Base-by-base conservation (phyloP, 2,113 vertebrate genomes). In the Megaleporinus macrocephalus region DNA sequence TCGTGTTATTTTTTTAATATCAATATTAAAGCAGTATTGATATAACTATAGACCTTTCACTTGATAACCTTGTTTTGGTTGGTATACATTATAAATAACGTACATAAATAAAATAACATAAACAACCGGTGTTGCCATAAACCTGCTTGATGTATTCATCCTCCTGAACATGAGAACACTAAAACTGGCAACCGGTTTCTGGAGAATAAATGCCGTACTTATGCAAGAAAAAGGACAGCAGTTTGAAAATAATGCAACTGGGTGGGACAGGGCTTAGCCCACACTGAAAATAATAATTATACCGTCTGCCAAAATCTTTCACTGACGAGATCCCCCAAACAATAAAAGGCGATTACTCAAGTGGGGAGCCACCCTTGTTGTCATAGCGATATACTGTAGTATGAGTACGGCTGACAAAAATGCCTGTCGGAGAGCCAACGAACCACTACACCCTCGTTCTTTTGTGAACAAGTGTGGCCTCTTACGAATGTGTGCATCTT, bases 221-320 rank as follows among this genome's bases (percentile, higher is more conserved):
- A 29, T 29, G 16, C 29, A 62, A 53, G 53, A 78, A 57, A 69
- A 83, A 62, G 47, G 55, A 27, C 63, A 70, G 72, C 51, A 61
- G 81, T 77, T 72, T 26, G 26, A 36, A 41, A 82, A 59, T 59
- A 75, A 85, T 65, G 53, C 74, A 78, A 47, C 27, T 63, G 85
- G 92, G 92, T 88, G 92, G 87, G 83, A 89, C 77, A 16, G 59
- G 57, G 59, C 59, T 76, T 53, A 73, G 73, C 78, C 81, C 77
- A 83, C 83, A 86, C 80, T 73, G 55, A 88, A 86, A 82, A 83
- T 85, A 88, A 90, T 92, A 76, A 87, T 89, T 89, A 85, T 55
- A 75, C n/a, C 59, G 78, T 81, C 82, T 86, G 90, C 90, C 83
- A 86, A 86, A 84, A 88, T 76, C 68, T 27, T 89, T 88, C 87